Percentiles rank a stretch among this genome's conserved stretches.
Evolutionary conservation across 2,113 vertebrate species (phyloP).

Genomic region (Rhombomys opimus): DNA sequence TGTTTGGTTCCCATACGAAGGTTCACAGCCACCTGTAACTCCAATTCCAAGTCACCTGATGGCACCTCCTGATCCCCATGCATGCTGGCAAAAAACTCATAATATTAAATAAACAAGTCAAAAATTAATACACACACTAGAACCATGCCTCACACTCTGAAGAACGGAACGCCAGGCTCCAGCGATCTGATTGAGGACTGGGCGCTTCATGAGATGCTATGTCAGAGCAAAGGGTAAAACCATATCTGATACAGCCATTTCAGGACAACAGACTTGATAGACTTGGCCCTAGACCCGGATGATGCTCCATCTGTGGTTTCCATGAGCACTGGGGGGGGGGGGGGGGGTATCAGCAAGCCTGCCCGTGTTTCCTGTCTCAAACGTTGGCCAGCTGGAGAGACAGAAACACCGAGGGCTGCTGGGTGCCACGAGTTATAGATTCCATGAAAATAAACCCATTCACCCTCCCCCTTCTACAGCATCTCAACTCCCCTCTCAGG

Average conservation of each 20-base stretch:
- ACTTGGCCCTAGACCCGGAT: accelerated
- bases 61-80: not conserved
- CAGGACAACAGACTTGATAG: not conserved
- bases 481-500: not conserved
- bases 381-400: too few species aligned
- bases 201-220: too few species aligned
- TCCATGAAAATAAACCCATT: not conserved
- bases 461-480: accelerated
- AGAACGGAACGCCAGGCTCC: too few species aligned
- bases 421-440: not conserved
- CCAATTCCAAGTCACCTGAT: not conserved
- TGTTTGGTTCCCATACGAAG: too few species aligned
- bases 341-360: too few species aligned
- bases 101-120: not conserved
- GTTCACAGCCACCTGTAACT: not conserved
- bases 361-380: not conserved
- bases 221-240: accelerated
- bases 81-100: not conserved
- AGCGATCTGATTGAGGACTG: accelerated
- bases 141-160: not conserved
- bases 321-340: not conserved
- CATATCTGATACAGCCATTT: accelerated
- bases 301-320: not conserved
- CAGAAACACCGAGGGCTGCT: accelerated
- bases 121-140: not conserved